Evolutionary conservation across 1,140 invertebrate species (phyloP).

Genomic region (Riptortus pedestris): DNA sequence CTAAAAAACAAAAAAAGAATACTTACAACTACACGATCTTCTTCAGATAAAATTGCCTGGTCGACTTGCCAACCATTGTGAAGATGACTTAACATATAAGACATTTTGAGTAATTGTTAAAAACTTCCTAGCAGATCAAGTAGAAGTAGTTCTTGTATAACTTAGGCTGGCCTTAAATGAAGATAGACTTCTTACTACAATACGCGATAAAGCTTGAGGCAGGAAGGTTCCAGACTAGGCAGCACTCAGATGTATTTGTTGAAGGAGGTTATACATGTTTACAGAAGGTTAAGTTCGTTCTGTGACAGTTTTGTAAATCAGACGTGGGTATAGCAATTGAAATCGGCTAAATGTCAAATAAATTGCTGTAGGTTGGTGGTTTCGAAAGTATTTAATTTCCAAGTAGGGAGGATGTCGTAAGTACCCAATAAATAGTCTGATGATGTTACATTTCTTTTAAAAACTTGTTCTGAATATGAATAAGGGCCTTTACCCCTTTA

Average conservation of each 20-base stretch:
- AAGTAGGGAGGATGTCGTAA: no score
- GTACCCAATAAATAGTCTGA: no score
- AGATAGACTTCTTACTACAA: not conserved
- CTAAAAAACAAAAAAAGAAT: not conserved
- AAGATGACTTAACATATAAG: constrained; percentile 97
- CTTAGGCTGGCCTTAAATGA: not conserved
- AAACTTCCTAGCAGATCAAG: no score
- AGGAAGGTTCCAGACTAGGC: not conserved
- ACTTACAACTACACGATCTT: constrained; percentile 87
- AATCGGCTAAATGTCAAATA: no score
- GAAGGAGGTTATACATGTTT: not conserved
- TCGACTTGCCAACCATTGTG: constrained; percentile 99
- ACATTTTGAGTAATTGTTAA: constrained; percentile 59
- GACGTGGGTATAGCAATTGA: no score
- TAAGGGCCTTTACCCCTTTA: no score
- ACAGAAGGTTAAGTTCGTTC: not conserved
- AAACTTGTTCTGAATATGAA: no score
- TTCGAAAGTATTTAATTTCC: no score
- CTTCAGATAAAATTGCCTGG: constrained; percentile 95
- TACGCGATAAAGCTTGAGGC: not conserved
- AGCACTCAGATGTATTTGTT: not conserved
- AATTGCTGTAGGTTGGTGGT: no score
- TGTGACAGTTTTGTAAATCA: not conserved
- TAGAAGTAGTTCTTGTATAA: not conserved
- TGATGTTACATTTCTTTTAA: no score